phyloP scores from a whole-genome alignment of 1,140 invertebrate species.

The Cephus cinctus region DNA sequence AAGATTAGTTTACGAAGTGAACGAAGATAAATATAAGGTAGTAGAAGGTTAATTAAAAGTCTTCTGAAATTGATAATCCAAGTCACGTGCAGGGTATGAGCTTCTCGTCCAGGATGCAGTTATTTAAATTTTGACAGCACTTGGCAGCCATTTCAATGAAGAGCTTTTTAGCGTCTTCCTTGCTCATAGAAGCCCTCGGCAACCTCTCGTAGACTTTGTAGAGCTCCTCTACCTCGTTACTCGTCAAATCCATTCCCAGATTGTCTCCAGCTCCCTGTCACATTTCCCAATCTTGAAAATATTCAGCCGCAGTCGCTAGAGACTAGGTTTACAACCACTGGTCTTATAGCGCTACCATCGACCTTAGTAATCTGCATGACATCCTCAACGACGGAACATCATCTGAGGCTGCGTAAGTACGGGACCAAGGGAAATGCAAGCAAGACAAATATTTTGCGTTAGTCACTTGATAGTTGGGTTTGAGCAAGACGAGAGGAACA shows the following conservation, averaged over 20 bases:
- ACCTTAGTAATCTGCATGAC: background rate
- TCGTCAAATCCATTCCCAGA: conserved; percentile 7
- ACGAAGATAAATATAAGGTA: too few species aligned
- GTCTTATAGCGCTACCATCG: background rate
- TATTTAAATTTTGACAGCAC: conserved; percentile 20
- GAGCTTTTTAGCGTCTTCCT: conserved; percentile 8
- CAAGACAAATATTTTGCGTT: background rate
- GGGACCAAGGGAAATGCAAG: background rate
- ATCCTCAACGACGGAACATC: background rate
- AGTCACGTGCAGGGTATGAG: background rate
- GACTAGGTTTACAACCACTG: background rate
- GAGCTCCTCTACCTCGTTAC: conserved; percentile 17
- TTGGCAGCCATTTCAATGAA: conserved; percentile 11
- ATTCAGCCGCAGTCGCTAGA: background rate
- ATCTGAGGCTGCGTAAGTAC: background rate
- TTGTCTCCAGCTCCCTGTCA: background rate
- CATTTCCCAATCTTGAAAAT: background rate
- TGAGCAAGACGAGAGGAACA: too few species aligned
- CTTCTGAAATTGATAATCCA: background rate
- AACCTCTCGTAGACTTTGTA: conserved; percentile 17
- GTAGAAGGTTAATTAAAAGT: too few species aligned
- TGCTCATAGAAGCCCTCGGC: conserved; percentile 11
- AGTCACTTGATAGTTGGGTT: too few species aligned
- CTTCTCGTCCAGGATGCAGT: conserved; percentile 13
- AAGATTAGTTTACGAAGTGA: background rate